Percentiles rank a stretch among this genome's conserved stretches.
Conservation (phyloP, 2,113 vertebrate genomes). For the Odontophorus gujanensis region DNA sequence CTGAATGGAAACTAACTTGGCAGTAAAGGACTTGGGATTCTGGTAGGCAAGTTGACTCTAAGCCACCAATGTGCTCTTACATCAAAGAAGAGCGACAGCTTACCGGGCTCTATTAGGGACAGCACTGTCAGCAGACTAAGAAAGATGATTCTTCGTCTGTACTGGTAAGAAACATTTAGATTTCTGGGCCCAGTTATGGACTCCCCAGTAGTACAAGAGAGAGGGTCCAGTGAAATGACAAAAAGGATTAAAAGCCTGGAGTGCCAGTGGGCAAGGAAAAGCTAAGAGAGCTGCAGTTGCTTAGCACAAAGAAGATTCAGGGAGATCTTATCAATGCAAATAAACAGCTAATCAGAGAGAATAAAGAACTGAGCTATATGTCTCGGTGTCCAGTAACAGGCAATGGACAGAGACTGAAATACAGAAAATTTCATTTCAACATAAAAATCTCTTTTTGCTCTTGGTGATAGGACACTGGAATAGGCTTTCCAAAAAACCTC, state of each 20-base stretch:
- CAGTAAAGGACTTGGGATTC: background rate
- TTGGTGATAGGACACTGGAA: background rate
- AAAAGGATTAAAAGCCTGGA: accelerated
- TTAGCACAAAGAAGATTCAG: accelerated
- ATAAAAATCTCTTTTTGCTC: background rate
- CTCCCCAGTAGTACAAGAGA: background rate
- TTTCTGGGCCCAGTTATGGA: background rate
- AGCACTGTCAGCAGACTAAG: background rate
- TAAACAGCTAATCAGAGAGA: background rate
- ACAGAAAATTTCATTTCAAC: background rate
- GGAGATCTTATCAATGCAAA: background rate
- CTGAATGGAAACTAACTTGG: background rate
- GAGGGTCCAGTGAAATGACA: background rate
- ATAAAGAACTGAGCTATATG: background rate
- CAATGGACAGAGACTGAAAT: background rate
- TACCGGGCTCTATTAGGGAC: background rate
- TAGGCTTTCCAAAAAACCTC: background rate
- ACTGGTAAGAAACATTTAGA: background rate
- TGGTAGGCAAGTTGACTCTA: background rate
- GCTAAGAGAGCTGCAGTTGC: background rate
- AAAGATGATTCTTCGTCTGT: background rate
- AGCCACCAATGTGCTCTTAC: background rate
- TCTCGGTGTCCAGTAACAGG: background rate
- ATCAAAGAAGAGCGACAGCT: too few relatives aligned
- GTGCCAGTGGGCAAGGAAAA: background rate